Evolutionary conservation across 35 echinoderm and acorn worm species (phyloP).

Genomic region (Heliocidaris tuberculata): DNA sequence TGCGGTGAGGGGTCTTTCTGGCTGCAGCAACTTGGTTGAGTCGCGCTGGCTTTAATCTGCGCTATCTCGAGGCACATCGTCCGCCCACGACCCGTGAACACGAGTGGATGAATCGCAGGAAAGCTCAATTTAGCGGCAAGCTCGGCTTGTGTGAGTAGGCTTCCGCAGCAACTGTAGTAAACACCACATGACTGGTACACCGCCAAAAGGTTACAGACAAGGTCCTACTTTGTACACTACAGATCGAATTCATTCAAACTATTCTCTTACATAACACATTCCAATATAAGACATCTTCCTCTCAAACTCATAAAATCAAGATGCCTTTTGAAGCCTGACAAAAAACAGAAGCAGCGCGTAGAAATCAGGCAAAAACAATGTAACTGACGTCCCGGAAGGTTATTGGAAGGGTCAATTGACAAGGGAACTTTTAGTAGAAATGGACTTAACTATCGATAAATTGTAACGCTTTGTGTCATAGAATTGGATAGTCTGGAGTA

Average conservation of each 20-base stretch:
- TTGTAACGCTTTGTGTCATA: too few species aligned
- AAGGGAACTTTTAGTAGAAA: too few species aligned
- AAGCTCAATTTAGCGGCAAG: conserved; percentile 9
- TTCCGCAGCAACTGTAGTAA: neutral
- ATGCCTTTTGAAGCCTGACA: too few species aligned
- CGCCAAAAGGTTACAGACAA: conserved; percentile 2
- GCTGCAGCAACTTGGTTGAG: neutral
- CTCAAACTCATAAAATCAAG: neutral
- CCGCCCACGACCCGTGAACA: neutral
- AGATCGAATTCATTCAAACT: neutral
- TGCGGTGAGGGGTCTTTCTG: neutral
- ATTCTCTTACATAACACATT: neutral
- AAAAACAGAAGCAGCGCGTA: too few species aligned
- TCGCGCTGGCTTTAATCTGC: neutral
- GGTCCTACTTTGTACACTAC: neutral
- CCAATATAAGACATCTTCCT: neutral
- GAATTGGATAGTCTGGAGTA: too few species aligned
- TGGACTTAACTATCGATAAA: too few species aligned
- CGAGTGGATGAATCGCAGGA: conserved; percentile 1
- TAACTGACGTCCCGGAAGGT: too few species aligned
- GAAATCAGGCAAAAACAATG: too few species aligned
- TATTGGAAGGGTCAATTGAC: too few species aligned
- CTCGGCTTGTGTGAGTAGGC: neutral
- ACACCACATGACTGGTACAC: neutral
- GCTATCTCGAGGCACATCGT: neutral